Evolutionary conservation across 2,797 vertebrate genomes (phyloP).

Genomic region (Anguilla obscura): DNA sequence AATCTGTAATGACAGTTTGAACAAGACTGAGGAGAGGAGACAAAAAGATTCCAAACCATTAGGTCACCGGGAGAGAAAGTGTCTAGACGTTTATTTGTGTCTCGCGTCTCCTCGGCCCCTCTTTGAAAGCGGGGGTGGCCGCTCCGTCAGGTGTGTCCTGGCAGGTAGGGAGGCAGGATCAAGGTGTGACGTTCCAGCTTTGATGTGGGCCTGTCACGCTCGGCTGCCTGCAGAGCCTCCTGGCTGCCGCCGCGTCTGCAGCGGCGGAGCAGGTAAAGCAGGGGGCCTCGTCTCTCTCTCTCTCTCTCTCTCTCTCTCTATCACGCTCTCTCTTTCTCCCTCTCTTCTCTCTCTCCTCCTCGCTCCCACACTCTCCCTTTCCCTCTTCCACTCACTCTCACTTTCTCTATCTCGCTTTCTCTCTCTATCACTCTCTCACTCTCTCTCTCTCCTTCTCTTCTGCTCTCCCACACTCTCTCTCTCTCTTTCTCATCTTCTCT

Average conservation of each 20-base stretch:
- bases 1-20: conserved; percentile 60
- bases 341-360: conserved; percentile 26
- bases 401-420: background rate
- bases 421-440: background rate
- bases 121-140: conserved; percentile 83
- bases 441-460: background rate
- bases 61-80: conserved; percentile 73
- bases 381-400: conserved; percentile 19
- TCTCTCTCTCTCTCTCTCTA: conserved; percentile 23
- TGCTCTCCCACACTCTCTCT: conserved; percentile 38
- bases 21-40: conserved; percentile 30
- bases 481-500: background rate
- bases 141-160: conserved; percentile 69
- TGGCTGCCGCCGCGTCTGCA: conserved; percentile 78
- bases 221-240: conserved; percentile 69
- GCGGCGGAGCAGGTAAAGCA: conserved; percentile 74
- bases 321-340: background rate
- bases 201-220: conserved; percentile 80
- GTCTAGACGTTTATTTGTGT: conserved; percentile 81
- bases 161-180: conserved; percentile 77
- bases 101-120: conserved; percentile 55
- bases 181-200: conserved; percentile 78
- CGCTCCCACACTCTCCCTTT: conserved; percentile 37
- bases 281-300: conserved; percentile 45
- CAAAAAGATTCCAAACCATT: conserved; percentile 67